These are phyloP conservation scores for Chelonus formosanus DNA, from an alignment of 2,888 invertebrate genomes.

Conservation along the genomic window DNA sequence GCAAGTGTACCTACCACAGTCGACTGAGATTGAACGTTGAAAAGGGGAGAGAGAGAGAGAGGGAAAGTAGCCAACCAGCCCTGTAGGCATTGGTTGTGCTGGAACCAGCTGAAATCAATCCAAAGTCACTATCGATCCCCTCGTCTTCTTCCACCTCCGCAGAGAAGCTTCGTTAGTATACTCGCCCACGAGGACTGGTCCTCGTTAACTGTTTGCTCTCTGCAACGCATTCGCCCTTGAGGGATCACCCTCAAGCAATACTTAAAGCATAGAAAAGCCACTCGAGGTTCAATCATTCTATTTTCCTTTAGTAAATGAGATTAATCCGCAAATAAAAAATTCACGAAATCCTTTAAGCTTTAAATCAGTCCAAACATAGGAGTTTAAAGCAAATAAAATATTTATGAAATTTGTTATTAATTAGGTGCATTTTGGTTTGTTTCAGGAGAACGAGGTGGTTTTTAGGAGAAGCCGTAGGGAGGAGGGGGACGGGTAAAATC, in stretches of 20 bases:
- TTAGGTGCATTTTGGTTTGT: slow-evolving; percentile 23
- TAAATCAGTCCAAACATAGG: no score
- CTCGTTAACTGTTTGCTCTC: slow-evolving; percentile 43
- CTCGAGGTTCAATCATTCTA: slow-evolving; percentile 16
- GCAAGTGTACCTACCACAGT: slow-evolving; percentile 31
- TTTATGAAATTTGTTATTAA: background rate
- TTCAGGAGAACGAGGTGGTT: slow-evolving; percentile 33
- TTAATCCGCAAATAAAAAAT: slow-evolving; percentile 1
- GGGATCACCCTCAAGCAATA: slow-evolving; percentile 23
- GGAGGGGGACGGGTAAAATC: slow-evolving; percentile 36
- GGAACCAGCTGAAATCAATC: slow-evolving; percentile 43
- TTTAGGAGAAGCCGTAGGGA: slow-evolving; percentile 15
- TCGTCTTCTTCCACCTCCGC: slow-evolving; percentile 35
- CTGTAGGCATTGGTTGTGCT: slow-evolving; percentile 24
- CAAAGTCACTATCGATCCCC: slow-evolving; percentile 44
- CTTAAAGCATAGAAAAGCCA: slow-evolving; percentile 12
- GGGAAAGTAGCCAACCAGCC: slow-evolving; percentile 21
- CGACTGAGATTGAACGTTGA: slow-evolving; percentile 23
- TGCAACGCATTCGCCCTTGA: slow-evolving; percentile 20
- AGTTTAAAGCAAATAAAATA: background rate
- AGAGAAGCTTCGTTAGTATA: slow-evolving; percentile 40
- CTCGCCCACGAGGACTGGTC: slow-evolving; percentile 42
- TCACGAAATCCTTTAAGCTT: no score
- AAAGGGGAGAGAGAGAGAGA: slow-evolving; percentile 14
- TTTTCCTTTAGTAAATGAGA: slow-evolving; percentile 11